Evolutionary conservation across 2,113 vertebrate genomes (phyloP).

Genomic region (Pelusios castaneus): DNA sequence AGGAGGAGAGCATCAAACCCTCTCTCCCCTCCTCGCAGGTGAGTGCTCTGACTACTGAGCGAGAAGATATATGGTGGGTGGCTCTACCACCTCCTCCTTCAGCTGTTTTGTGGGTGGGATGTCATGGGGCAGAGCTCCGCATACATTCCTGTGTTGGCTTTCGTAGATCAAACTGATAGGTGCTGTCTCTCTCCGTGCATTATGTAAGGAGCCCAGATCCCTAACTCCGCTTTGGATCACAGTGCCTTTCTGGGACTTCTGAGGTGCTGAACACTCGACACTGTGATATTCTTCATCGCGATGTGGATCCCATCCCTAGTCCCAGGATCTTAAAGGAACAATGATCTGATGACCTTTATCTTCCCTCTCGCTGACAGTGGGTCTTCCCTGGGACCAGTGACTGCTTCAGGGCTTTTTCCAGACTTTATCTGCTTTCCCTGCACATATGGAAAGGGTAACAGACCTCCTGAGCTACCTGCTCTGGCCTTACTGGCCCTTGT

Average conservation of each 20-base stretch:
- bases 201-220: neutral
- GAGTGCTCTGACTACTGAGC: neutral
- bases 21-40: neutral
- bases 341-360: neutral
- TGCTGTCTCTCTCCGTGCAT: neutral
- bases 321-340: neutral
- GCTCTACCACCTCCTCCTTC: neutral
- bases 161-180: neutral
- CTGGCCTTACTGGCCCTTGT: neutral
- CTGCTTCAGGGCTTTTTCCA: neutral
- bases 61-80: neutral
- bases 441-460: neutral
- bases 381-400: neutral
- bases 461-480: neutral
- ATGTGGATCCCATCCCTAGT: neutral
- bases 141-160: neutral
- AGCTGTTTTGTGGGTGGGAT: neutral
- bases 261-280: neutral
- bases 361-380: neutral
- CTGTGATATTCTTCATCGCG: neutral
- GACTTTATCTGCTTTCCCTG: neutral
- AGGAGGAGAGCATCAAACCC: neutral
- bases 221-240: neutral
- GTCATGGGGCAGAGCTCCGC: neutral
- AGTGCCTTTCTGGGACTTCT: too few species aligned